Percentiles rank a stretch among this genome's conserved stretches.
Conservation (phyloP, 2,888 invertebrate genomes). For the Drosophila nr. perissopoda region DNA sequence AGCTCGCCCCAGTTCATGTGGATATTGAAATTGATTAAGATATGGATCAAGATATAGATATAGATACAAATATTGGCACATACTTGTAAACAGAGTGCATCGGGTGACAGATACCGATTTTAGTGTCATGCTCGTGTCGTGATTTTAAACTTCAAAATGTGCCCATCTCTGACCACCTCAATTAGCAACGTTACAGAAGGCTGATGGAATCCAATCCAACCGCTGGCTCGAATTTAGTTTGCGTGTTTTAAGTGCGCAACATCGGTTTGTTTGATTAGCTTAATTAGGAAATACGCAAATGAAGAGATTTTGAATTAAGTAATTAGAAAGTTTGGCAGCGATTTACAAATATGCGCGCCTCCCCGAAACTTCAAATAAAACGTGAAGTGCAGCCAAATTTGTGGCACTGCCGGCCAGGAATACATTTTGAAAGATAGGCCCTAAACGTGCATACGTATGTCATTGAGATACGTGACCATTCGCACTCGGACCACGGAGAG, state of each 20-base stretch:
- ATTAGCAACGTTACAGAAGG: constrained; percentile 31
- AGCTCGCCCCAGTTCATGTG: background rate
- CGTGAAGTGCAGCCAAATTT: constrained; percentile 25
- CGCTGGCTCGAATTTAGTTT: constrained; percentile 27
- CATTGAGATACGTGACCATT: constrained; percentile 41
- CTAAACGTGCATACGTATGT: constrained; percentile 4
- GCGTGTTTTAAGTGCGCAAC: constrained; percentile 42
- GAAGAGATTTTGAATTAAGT: constrained; percentile 6
- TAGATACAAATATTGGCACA: background rate
- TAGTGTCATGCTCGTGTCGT: background rate
- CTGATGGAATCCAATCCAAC: constrained; percentile 15
- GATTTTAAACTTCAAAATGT: background rate
- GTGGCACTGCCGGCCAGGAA: background rate
- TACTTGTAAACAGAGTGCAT: background rate
- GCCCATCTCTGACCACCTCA: constrained; percentile 20
- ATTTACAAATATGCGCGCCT: background rate
- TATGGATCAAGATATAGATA: background rate
- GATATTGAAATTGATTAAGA: background rate
- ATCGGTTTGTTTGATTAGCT: constrained; percentile 55
- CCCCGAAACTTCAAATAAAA: constrained; percentile 6
- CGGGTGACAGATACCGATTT: background rate
- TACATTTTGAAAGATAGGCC: constrained; percentile 9
- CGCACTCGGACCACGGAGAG: constrained; percentile 16
- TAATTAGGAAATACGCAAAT: constrained; percentile 30
- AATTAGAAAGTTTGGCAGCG: constrained; percentile 22